Evolutionary conservation across 2,113 vertebrate species (phyloP).

Genomic region (Pachyramphus minor): DNA sequence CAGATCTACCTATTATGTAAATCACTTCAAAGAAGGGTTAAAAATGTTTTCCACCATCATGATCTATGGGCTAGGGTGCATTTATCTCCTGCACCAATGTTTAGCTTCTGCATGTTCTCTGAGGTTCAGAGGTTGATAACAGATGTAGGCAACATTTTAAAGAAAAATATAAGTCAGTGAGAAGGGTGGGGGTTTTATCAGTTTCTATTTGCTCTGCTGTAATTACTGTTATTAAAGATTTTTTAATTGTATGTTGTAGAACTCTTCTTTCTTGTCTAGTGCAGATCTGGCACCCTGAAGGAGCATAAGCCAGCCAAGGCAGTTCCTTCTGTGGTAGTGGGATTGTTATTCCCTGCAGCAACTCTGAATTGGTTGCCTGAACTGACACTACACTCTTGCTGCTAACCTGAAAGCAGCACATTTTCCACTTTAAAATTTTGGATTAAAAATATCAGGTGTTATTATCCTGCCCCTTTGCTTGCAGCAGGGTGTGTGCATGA

Average conservation of each 20-base stretch:
- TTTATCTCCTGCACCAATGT: not conserved
- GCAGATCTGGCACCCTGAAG: not conserved
- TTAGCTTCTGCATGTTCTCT: not conserved
- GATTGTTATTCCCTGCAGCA: not conserved
- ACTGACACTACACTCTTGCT: not conserved
- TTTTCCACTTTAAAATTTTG: not conserved
- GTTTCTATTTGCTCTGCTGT: not conserved
- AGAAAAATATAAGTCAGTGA: not conserved
- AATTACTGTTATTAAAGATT: not conserved
- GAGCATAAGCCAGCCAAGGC: not conserved
- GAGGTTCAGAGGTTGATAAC: not conserved
- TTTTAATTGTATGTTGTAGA: not conserved
- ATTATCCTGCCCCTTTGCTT: not conserved
- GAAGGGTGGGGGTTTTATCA: not conserved
- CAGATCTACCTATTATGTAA: not conserved
- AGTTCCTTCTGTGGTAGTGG: not conserved
- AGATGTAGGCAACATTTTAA: not conserved
- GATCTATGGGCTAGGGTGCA: not conserved
- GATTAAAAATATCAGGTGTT: not conserved
- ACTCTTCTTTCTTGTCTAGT: not conserved
- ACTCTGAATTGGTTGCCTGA: not conserved
- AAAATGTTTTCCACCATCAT: not conserved
- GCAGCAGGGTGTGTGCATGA: too few species aligned
- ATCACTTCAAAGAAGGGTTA: not conserved
- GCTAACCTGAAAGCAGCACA: not conserved